A percentile compares a stretch with the other conserved stretches of the same genome.
Conservation (phyloP, 2,888 invertebrate species). For the Lasioglossum malachurum region DNA sequence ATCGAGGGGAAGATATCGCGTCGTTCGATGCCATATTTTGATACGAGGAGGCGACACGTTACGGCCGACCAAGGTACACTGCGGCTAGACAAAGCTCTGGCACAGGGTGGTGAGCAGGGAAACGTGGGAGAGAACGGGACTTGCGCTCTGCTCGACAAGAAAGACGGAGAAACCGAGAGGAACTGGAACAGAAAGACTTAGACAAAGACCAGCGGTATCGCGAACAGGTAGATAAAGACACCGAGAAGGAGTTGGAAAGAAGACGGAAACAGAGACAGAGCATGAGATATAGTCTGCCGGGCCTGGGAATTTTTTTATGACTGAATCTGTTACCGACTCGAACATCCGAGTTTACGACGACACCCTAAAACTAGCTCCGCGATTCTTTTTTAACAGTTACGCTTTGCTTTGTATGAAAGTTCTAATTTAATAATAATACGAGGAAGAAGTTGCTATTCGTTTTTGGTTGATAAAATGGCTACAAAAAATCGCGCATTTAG, state of each 20-base stretch:
- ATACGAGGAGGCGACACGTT: conserved; percentile 71
- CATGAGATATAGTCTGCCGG: not conserved
- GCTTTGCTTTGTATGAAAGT: not conserved
- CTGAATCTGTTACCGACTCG: not conserved
- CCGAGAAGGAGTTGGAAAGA: not conserved
- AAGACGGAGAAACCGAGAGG: conserved; percentile 1
- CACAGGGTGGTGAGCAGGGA: not conserved
- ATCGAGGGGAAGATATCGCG: conserved; percentile 36
- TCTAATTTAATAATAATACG: not conserved
- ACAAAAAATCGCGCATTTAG: not conserved
- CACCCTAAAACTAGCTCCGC: not conserved
- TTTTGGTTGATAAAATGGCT: not conserved
- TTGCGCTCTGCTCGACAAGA: conserved; percentile 13
- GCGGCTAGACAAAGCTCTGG: conserved; percentile 13
- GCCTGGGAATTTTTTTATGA: not conserved
- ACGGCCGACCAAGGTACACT: conserved; percentile 41
- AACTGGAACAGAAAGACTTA: not conserved
- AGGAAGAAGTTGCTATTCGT: not conserved
- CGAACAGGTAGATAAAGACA: not conserved
- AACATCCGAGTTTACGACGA: not conserved
- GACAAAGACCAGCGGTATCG: not conserved
- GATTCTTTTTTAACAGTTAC: not conserved
- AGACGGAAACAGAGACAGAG: not conserved
- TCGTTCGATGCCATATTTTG: conserved; percentile 74
- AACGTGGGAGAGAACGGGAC: not conserved